Evolutionary conservation across 2,797 vertebrate genomes (phyloP), one percentile per base, ranked within the genome.

Genomic region (Neostethus bicornis): DNA sequence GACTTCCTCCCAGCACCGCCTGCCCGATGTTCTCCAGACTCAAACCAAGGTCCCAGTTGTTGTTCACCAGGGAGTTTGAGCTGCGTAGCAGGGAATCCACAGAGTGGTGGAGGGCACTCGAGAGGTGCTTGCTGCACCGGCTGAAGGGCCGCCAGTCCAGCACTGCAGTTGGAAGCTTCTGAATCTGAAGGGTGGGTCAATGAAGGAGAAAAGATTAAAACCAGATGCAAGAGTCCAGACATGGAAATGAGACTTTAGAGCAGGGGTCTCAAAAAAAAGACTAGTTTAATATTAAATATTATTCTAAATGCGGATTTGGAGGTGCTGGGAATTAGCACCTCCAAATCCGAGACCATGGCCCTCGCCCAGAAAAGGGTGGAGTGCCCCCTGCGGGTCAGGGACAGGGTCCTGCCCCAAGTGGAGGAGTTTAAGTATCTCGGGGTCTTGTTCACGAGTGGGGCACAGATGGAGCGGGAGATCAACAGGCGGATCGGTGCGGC

Each of bases 91-190:
- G 81, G 10, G 91, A 92, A 48, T 91, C 85, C 43, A 91, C 85
- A 0, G 92, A 92, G 77, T 93, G 90, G 61, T 92, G 87, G 35
- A 93, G 88, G 41, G 89, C 86, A 20, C 91, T 92, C 3, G 90
- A 90, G 1, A 93, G 80, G 75, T 92, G 88, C 76, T 92, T 92
- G 60, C 82, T 90, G 70, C 91, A 93, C 61, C 82, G 89, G 57
- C 89, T 91, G 45, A 90, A 79, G 9, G 87, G 77, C 24, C 92
- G 85, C 92, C 92, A 93, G 84, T 93, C 92, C 1, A 93, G 66
- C 44, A 91, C 86, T 6, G 85, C 73, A 3, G 84, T 69, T 6
- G 92, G 92, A 1, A 93, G 82, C 75, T 51, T 91, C 69, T 93
- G 91, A 54, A 86, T 29, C 89, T 90, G 65, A 23, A 23, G 47